Evolutionary conservation across 2,113 vertebrate species (phyloP).

Genomic region (Pristiophorus japonicus): DNA sequence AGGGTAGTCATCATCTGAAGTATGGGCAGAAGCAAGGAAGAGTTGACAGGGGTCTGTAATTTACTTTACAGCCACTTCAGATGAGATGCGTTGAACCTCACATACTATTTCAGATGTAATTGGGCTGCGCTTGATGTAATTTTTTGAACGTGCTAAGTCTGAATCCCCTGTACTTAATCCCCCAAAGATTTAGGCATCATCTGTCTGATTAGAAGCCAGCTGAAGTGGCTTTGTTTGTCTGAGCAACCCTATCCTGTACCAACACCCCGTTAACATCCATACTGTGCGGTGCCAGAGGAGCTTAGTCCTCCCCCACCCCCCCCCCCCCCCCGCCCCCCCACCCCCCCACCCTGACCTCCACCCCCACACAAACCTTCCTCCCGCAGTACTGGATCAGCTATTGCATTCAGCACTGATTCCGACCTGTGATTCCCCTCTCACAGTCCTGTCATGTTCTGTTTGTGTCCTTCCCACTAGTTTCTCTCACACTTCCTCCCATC

Average conservation of each 20-base stretch:
- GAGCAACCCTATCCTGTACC: not conserved
- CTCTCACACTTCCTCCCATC: constrained; percentile 70
- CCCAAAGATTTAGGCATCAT: constrained; percentile 31
- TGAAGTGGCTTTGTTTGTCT: not conserved
- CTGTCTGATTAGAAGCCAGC: constrained; percentile 18
- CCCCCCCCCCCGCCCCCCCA: not conserved
- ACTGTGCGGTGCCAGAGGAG: not conserved
- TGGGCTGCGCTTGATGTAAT: constrained; percentile 30
- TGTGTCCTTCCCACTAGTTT: constrained; percentile 57
- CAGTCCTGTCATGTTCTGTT: constrained; percentile 67
- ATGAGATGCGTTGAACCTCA: constrained; percentile 5
- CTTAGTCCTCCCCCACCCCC: not conserved
- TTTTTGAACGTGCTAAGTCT: not conserved
- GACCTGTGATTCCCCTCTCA: constrained; percentile 42
- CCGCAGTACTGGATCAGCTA: not conserved
- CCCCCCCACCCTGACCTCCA: not conserved
- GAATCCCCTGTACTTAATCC: constrained; percentile 21
- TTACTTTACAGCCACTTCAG: constrained; percentile 30
- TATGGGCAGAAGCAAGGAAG: constrained; percentile 26
- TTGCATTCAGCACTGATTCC: not conserved
- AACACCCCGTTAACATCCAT: not conserved
- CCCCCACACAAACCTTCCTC: not conserved
- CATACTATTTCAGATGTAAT: constrained; percentile 18
- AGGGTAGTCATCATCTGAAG: constrained; percentile 22
- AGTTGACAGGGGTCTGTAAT: constrained; percentile 28